These are phyloP conservation scores for Peromyscus leucopus DNA, from an alignment of 2,113 vertebrate species.

Conservation along the genomic window DNA sequence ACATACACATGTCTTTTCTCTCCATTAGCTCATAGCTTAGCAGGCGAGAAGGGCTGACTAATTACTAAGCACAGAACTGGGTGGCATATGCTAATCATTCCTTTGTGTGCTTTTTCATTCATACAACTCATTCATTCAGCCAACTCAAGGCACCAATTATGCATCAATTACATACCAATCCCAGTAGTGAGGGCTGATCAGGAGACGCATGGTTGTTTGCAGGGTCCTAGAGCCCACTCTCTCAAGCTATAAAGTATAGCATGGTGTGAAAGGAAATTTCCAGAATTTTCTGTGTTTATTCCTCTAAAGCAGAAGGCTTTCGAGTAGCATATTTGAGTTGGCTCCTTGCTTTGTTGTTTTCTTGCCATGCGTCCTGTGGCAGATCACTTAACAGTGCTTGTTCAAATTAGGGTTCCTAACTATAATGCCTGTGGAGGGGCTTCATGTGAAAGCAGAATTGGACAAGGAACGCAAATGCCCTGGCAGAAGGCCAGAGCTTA, in stretches of 20 bases:
- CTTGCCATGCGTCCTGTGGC: neutral
- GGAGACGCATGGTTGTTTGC: neutral
- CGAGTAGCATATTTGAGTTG: neutral
- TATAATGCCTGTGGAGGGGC: neutral
- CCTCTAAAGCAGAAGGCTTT: neutral
- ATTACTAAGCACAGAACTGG: neutral
- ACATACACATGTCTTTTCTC: neutral
- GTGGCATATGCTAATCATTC: neutral
- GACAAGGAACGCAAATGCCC: neutral
- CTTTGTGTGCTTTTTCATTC: neutral
- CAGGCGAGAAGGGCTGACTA: neutral
- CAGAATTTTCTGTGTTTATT: neutral
- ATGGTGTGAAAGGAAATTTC: neutral
- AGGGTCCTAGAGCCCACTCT: neutral
- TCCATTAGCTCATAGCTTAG: neutral
- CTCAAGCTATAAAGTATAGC: neutral
- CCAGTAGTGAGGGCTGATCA: neutral
- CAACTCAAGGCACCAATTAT: neutral
- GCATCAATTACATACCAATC: neutral
- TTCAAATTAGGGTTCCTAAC: neutral
- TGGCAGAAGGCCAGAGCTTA: neutral
- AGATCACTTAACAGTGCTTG: constrained; percentile 9
- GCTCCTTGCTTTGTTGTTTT: neutral
- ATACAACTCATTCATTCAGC: neutral
- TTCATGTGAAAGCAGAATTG: neutral